These are phyloP conservation scores for Larimichthys polyactis DNA, from an alignment of 2,113 vertebrate genomes.

Conservation along the genomic window DNA sequence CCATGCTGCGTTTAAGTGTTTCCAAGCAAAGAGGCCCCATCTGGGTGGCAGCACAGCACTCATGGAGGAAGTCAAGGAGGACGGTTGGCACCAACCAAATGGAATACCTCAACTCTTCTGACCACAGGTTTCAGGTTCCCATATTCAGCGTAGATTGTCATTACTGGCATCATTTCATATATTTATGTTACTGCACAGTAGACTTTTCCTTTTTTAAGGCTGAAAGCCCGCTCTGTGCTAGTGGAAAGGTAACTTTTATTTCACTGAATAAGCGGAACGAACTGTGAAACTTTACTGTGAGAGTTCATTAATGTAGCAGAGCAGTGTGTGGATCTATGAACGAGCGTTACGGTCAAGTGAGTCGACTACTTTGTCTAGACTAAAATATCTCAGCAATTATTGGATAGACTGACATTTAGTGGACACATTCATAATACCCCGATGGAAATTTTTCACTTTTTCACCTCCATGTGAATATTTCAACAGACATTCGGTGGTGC, in stretches of 20 bases:
- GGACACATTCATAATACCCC: neutral
- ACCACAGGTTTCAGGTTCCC: slow-evolving; percentile 30
- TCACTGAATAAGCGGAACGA: neutral
- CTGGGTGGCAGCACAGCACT: slow-evolving; percentile 60
- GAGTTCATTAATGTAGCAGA: neutral
- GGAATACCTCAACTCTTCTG: slow-evolving; percentile 30
- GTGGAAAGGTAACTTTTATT: slow-evolving; percentile 1
- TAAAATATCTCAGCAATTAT: neutral
- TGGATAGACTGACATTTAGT: neutral
- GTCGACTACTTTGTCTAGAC: neutral
- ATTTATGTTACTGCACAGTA: neutral
- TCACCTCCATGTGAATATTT: neutral
- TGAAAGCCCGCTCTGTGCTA: neutral
- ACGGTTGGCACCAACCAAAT: slow-evolving; percentile 58
- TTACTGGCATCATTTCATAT: neutral
- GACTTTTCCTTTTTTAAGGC: neutral
- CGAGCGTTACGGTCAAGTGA: neutral
- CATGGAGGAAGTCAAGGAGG: slow-evolving; percentile 73
- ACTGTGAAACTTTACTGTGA: neutral
- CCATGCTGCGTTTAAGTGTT: slow-evolving; percentile 65
- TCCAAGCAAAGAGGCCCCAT: slow-evolving; percentile 59
- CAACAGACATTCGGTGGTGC: too few relatives aligned
- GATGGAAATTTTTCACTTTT: too few relatives aligned
- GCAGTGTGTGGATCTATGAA: neutral
- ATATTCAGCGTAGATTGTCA: neutral